Percentiles rank a stretch among this genome's conserved stretches.
These are phyloP conservation scores for Noctua pronuba DNA, from an alignment of 2,888 invertebrate species.

Conservation along the genomic window DNA sequence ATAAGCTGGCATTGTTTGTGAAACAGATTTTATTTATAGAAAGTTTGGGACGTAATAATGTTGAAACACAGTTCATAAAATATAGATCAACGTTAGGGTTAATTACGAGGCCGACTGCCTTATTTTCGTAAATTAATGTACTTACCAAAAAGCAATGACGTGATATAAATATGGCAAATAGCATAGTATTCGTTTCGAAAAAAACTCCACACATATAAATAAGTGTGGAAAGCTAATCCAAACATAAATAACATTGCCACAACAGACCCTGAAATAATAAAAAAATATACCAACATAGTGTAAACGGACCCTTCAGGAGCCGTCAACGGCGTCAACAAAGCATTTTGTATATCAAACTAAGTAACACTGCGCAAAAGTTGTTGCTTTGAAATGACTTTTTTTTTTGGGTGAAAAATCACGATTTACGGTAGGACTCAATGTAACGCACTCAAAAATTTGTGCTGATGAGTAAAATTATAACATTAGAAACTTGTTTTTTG, in stretches of 20 bases:
- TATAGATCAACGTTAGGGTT: not conserved
- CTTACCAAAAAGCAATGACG: conserved; percentile 49
- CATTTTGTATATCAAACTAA: too few relatives aligned
- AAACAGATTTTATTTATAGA: not conserved
- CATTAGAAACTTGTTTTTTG: not conserved
- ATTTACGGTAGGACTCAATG: not conserved
- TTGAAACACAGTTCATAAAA: not conserved
- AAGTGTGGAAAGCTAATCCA: conserved; percentile 41
- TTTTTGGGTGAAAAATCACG: too few relatives aligned
- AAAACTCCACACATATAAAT: conserved; percentile 53
- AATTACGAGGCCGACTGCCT: not conserved
- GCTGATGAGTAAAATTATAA: too few relatives aligned
- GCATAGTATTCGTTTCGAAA: conserved; percentile 16
- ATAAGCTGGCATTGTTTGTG: not conserved
- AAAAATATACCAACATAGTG: not conserved
- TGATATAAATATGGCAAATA: conserved; percentile 33
- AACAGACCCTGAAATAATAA: not conserved
- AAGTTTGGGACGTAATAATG: not conserved
- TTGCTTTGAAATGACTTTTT: too few relatives aligned
- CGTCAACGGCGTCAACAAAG: too few relatives aligned
- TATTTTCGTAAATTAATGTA: not conserved
- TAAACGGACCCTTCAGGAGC: not conserved
- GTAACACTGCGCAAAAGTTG: too few relatives aligned
- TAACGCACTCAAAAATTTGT: not conserved
- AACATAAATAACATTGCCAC: conserved; percentile 32